These are phyloP conservation scores for Hermaeophaga mercurialis DNA, from an alignment of 2,888 invertebrate genomes.

Conservation along the genomic window DNA sequence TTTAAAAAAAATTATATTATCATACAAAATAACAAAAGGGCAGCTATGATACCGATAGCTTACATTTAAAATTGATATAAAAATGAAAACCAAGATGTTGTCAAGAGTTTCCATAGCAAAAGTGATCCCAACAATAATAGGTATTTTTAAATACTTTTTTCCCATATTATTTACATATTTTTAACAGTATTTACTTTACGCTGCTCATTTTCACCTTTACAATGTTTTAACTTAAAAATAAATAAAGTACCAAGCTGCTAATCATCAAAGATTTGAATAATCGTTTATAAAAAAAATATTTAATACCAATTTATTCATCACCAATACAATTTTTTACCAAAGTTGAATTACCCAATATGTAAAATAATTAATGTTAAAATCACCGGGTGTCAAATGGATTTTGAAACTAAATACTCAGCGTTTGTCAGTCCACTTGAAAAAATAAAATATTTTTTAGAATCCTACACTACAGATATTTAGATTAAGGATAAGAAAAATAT, in stretches of 20 bases:
- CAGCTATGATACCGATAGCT: constrained; percentile 41
- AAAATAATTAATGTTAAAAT: too few relatives aligned
- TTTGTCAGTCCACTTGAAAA: too few relatives aligned
- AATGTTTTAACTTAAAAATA: constrained; percentile 44
- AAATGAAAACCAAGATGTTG: constrained; percentile 42
- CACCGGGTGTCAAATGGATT: too few relatives aligned
- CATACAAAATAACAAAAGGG: constrained; percentile 36
- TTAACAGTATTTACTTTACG: constrained; percentile 49
- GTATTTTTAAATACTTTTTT: constrained; percentile 52
- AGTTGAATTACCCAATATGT: too few relatives aligned
- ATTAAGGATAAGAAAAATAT: too few relatives aligned
- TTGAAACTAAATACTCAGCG: too few relatives aligned
- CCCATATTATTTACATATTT: constrained; percentile 52
- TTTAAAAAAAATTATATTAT: constrained; percentile 32
- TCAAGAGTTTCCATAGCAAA: constrained; percentile 51
- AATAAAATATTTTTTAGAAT: too few relatives aligned
- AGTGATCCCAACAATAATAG: constrained; percentile 54
- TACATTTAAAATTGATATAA: constrained; percentile 43
- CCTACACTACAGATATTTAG: too few relatives aligned
- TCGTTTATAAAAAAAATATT: too few relatives aligned
- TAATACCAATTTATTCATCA: too few relatives aligned
- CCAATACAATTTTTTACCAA: too few relatives aligned
- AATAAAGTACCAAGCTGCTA: constrained; percentile 22
- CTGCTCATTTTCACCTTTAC: constrained; percentile 47
- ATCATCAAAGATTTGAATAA: constrained; percentile 10